These are phyloP conservation scores for Sterrhoptilus dennistouni DNA, from an alignment of 2,113 vertebrate genomes.

Conservation along the genomic window DNA sequence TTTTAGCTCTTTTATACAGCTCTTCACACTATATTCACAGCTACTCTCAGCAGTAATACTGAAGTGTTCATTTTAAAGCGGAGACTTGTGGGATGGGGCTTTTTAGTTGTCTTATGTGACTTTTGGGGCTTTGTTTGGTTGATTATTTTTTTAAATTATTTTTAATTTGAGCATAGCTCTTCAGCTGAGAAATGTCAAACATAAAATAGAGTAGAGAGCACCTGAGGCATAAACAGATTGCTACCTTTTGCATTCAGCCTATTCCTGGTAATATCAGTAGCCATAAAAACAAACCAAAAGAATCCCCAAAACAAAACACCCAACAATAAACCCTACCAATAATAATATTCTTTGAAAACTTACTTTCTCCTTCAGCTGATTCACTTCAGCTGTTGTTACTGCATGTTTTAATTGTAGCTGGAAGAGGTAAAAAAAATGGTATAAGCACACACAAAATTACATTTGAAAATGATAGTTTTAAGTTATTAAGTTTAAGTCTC, in stretches of 20 bases:
- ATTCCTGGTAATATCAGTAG: not conserved
- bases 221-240: not conserved
- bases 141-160: not conserved
- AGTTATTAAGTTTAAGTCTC: not conserved
- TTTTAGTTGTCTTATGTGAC: not conserved
- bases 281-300: not conserved
- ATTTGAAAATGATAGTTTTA: not conserved
- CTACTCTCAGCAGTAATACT: not conserved
- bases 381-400: slow-evolving; percentile 81
- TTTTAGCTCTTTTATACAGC: not conserved
- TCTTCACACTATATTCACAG: not conserved
- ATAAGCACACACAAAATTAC: not conserved
- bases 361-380: slow-evolving; percentile 86
- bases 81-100: fast-evolving
- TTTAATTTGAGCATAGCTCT: not conserved
- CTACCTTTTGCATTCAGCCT: not conserved
- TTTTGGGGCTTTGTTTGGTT: not conserved
- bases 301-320: not conserved
- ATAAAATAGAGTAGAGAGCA: fast-evolving
- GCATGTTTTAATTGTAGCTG: slow-evolving; percentile 87
- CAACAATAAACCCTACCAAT: not conserved
- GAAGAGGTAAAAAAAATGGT: not conserved
- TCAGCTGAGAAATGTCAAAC: not conserved
- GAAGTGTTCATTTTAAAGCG: not conserved
- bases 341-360: not conserved